Conservation (phyloP, 1,140 invertebrate genomes). For the Nebria ingens region DNA sequence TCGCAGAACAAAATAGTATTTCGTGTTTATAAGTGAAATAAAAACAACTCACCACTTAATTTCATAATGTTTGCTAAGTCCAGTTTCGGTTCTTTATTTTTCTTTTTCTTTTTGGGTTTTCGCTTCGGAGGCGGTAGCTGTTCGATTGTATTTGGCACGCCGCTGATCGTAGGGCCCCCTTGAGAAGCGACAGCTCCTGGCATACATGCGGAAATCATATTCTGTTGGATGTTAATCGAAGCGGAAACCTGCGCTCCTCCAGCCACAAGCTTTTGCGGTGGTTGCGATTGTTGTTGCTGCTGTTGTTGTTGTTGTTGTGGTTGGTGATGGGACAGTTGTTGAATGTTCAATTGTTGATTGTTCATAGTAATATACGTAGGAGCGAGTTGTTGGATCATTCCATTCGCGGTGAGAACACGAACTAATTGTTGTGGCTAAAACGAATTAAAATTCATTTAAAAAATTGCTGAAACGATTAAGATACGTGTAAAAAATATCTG, state of each 20-base stretch:
- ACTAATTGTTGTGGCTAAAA: constrained; percentile 39
- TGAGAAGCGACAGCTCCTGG: not conserved
- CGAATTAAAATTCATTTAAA: constrained; percentile 21
- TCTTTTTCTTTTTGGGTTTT: constrained; percentile 32
- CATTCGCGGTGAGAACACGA: constrained; percentile 39
- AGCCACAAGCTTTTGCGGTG: not conserved
- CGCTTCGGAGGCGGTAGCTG: constrained; percentile 24
- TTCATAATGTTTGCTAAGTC: constrained; percentile 48
- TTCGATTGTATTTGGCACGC: constrained; percentile 24
- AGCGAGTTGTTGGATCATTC: constrained; percentile 35
- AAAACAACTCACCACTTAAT: constrained; percentile 31
- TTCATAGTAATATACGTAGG: constrained; percentile 24
- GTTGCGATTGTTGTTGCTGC: not conserved
- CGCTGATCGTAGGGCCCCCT: not conserved
- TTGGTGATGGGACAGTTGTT: constrained; percentile 15
- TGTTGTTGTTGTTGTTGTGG: constrained; percentile 11
- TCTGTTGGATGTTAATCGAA: constrained; percentile 4
- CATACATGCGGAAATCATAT: not conserved
- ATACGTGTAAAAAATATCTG: too few relatives aligned
- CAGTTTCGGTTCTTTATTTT: constrained; percentile 30
- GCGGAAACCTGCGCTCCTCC: not conserved
- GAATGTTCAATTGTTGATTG: constrained; percentile 21
- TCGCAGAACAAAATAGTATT: not conserved
- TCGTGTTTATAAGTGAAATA: not conserved
- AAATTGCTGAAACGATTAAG: constrained; percentile 17